Conservation (phyloP, 2,797 vertebrate genomes). For the Pristis pectinata region DNA sequence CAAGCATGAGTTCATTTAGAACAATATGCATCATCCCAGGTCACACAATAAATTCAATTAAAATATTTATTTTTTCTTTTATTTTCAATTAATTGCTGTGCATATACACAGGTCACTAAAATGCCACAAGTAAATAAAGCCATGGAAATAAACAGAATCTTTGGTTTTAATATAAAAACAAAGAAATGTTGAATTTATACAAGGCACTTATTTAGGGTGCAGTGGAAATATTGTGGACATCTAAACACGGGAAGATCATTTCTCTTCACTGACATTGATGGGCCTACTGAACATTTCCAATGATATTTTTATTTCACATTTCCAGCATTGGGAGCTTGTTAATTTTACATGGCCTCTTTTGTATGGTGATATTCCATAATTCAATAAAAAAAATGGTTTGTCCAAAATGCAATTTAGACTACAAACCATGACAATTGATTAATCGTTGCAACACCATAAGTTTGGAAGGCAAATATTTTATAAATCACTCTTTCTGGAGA, state of each 20-base stretch:
- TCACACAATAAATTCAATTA: background rate
- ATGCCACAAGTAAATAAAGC: background rate
- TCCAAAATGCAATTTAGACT: background rate
- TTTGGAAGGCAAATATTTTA: background rate
- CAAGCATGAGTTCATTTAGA: background rate
- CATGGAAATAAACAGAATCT: background rate
- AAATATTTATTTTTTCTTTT: no score
- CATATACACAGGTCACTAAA: background rate
- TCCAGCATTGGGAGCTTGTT: background rate
- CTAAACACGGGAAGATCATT: background rate
- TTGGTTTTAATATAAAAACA: background rate
- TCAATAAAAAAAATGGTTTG: background rate
- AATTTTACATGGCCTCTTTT: background rate
- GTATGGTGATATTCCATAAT: background rate
- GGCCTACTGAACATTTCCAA: background rate
- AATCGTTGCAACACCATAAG: background rate
- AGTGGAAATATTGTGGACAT: background rate
- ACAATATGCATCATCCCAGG: background rate
- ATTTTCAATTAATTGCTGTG: background rate
- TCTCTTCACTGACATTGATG: background rate
- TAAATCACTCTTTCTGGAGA: background rate
- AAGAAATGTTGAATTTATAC: background rate
- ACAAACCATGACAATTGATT: background rate
- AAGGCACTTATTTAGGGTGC: background rate
- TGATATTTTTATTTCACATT: background rate